Percentiles rank a stretch among this genome's conserved stretches.
Evolutionary conservation across 1,140 invertebrate genomes (phyloP).

Genomic region (Heliconius himera): DNA sequence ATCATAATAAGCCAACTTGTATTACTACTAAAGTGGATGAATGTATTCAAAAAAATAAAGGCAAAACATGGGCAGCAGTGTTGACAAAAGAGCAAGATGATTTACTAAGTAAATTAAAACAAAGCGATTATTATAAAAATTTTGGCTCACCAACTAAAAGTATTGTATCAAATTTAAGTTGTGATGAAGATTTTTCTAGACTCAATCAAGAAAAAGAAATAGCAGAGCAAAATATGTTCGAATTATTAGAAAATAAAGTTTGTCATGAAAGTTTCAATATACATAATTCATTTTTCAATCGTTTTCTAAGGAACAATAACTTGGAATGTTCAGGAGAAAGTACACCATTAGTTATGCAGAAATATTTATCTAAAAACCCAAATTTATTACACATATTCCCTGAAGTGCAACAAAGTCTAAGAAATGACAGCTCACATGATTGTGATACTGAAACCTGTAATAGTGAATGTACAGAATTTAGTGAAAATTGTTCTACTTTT

Average conservation of each 20-base stretch:
- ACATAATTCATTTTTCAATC: slow-evolving; percentile 84
- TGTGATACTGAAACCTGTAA: slow-evolving; percentile 57
- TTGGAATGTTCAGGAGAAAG: slow-evolving; percentile 74
- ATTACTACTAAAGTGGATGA: not conserved
- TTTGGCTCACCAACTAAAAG: slow-evolving; percentile 65
- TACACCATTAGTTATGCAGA: slow-evolving; percentile 69
- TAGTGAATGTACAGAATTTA: slow-evolving; percentile 69
- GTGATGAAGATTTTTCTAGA: slow-evolving; percentile 73
- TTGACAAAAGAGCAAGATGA: slow-evolving; percentile 76
- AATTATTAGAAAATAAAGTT: slow-evolving; percentile 86
- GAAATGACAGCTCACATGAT: slow-evolving; percentile 51
- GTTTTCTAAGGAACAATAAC: slow-evolving; percentile 76
- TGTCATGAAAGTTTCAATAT: slow-evolving; percentile 87
- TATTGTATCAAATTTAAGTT: slow-evolving; percentile 59
- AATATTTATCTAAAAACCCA: slow-evolving; percentile 67
- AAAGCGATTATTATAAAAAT: slow-evolving; percentile 73
- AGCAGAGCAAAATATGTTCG: slow-evolving; percentile 86
- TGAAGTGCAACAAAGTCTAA: slow-evolving; percentile 37
- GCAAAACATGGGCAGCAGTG: slow-evolving; percentile 70
- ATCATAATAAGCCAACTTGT: not conserved
- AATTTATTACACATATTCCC: slow-evolving; percentile 60
- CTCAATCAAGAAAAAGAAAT: slow-evolving; percentile 77
- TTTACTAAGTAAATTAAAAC: slow-evolving; percentile 69
- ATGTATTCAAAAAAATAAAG: slow-evolving; percentile 18
- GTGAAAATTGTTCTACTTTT: slow-evolving; percentile 58